Base-by-base conservation (phyloP, 2,888 invertebrate genomes). In the Nebria salina region DNA sequence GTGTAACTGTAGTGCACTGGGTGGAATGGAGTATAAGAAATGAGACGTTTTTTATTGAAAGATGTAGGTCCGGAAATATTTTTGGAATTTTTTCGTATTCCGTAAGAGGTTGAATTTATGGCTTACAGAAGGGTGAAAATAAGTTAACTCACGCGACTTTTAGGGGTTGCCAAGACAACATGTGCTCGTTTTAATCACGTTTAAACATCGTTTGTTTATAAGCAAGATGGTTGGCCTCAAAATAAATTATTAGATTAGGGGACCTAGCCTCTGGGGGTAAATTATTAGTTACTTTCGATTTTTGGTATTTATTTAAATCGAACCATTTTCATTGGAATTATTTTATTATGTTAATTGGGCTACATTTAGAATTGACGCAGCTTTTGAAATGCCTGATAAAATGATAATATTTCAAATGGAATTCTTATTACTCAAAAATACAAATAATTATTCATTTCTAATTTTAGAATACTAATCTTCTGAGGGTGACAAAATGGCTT, bases 21-120 rank as follows among this genome's bases (percentile, higher is more conserved):
- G 3, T 54, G 54, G 54, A 54, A 54, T 8, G 54, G 8, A 13
- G 54, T 54, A 54, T 54, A 54, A 54, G 54, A 54, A 8, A 54
- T 54, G 54, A 54, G 54, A 11, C 54, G 54, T 54, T 54, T 54
- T 54, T 54, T 54, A 54, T 54, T 54, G 54, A 54, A 54, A 54
- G 54, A 54, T 54, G 54, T 26, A 70, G 8, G 15, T 42, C 26
- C 26, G 73, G 73, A 73, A 73, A 73, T 73, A 73, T 73, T 73
- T 73, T 26, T 25, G 73, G 43, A 73, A 73, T 42, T 73, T 73
- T 73, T 43, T 41, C 26, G 26, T 73, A 73, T 43, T 15, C 42
- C 54, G 54, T 54, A 73, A 73, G 73, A 15, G 73, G 73, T 73
- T 11, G 73, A 73, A 73, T 73, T 73, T 41, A 73, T 73, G 13